Base-by-base conservation (phyloP, 2,797 vertebrate genomes). In the Hoplostethus mediterraneus region DNA sequence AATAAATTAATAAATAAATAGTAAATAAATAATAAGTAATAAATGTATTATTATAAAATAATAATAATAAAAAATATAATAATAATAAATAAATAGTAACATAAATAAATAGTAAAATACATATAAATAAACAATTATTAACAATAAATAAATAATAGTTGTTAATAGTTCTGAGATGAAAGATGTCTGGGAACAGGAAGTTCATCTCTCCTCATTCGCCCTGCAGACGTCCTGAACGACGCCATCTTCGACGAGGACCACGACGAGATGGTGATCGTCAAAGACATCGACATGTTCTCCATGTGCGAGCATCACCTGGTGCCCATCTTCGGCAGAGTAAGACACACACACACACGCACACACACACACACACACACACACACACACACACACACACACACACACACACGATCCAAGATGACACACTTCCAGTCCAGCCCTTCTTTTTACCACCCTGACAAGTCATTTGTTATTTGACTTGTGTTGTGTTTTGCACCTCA, bases 241-340 rank as follows among this genome's bases (percentile, higher is more conserved):
- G 98, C 98, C 74, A 98, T 99, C 90, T 99, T 99, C 6, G 97
- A 99, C 0, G 98, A 99, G 84, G 98, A 99, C 79, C 98, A 99
- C 0, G 98, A 99, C 25, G 98, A 99, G 93, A 98, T 99, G 98
- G 98, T 99, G 93, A 99, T 99, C 44, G 98, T 99, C 86, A 99
- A 99, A 90, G 98, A 99, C 92, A 99, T 99, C 60, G 98, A 99
- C 90, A 98, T 99, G 97, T 99, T 99, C 88, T 99, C 98, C 83
- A 97, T 99, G 97, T 99, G 98, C 70, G 98, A 99, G 64, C 98
- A 99, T 86, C 98, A 99, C 90, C 93, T 99, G 72, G 98, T 99
- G 78, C 98, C 98, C 17, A 98, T 99, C 92, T 94, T 97, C 79
- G 98, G 98, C 91, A 95, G 95, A 96, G 98, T 99, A 95, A 96